These are phyloP conservation scores for Lepus oiostolus DNA, from an alignment of 2,797 vertebrate species.

Conservation along the genomic window DNA sequence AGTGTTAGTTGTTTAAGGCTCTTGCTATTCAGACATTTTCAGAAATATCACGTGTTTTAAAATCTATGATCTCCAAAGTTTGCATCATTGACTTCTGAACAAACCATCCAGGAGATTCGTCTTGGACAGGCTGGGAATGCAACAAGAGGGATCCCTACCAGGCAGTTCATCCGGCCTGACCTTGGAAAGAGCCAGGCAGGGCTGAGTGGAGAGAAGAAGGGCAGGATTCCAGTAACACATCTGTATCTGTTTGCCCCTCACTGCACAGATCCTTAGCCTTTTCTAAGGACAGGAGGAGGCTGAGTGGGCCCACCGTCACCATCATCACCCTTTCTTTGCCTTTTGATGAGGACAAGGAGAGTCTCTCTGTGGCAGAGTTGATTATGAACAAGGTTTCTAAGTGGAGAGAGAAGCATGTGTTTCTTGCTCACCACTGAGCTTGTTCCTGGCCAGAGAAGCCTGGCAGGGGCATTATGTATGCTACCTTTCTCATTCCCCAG, in stretches of 20 bases:
- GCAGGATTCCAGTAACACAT: fast-evolving
- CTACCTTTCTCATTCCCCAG: neutral
- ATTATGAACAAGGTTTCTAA: neutral
- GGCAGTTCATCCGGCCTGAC: neutral
- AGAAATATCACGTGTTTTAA: constrained; percentile 8
- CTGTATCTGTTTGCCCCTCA: neutral
- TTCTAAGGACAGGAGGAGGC: neutral
- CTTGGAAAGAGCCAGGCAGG: neutral
- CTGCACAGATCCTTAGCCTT: neutral
- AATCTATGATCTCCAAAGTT: neutral
- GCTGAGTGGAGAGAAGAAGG: fast-evolving
- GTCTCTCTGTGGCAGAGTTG: neutral
- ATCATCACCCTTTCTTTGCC: fast-evolving
- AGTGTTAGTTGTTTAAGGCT: constrained; percentile 12
- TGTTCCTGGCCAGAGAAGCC: fast-evolving
- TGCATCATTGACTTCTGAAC: neutral
- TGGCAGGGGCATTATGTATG: fast-evolving
- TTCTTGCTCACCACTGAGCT: neutral
- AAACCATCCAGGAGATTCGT: neutral
- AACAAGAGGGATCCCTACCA: neutral
- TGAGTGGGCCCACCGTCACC: neutral
- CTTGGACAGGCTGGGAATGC: neutral
- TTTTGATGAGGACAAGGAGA: neutral
- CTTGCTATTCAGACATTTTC: neutral
- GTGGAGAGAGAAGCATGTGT: neutral